Evolutionary conservation across 2,113 vertebrate species (phyloP).

Genomic region (Lepidothrix coronata): DNA sequence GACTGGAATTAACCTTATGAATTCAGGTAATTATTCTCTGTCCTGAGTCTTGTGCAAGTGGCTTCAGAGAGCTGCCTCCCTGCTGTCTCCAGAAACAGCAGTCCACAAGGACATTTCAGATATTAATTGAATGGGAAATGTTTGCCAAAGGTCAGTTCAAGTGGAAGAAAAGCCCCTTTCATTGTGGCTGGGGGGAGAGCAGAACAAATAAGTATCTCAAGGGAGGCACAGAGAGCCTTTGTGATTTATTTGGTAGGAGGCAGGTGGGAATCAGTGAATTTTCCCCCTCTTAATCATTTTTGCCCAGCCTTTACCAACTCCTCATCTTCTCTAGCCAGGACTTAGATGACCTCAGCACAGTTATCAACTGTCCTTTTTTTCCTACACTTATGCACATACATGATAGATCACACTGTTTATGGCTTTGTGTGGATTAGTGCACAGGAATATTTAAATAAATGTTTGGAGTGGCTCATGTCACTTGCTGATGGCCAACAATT

Average conservation of each 20-base stretch:
- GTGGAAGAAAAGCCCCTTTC: conserved; percentile 29
- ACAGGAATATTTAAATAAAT: neutral
- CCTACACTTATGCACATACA: neutral
- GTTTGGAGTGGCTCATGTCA: neutral
- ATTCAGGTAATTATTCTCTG: conserved; percentile 31
- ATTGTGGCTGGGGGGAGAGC: neutral
- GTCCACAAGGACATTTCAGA: conserved; percentile 5
- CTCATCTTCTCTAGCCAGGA: neutral
- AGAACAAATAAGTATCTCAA: neutral
- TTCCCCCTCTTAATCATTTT: neutral
- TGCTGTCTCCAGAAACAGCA: neutral
- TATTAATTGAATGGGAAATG: conserved; percentile 39
- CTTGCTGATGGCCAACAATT: neutral
- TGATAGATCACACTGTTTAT: neutral
- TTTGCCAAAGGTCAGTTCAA: conserved; percentile 41
- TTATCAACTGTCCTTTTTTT: neutral
- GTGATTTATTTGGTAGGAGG: neutral
- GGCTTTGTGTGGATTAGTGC: neutral
- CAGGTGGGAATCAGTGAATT: neutral
- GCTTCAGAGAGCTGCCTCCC: neutral
- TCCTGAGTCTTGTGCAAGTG: neutral
- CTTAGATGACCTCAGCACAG: neutral
- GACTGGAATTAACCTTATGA: conserved; percentile 39
- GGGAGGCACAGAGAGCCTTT: neutral
- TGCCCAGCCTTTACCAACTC: neutral